phyloP scores from a whole-genome alignment of 2,113 vertebrate genomes.

The Edolisoma coerulescens region DNA sequence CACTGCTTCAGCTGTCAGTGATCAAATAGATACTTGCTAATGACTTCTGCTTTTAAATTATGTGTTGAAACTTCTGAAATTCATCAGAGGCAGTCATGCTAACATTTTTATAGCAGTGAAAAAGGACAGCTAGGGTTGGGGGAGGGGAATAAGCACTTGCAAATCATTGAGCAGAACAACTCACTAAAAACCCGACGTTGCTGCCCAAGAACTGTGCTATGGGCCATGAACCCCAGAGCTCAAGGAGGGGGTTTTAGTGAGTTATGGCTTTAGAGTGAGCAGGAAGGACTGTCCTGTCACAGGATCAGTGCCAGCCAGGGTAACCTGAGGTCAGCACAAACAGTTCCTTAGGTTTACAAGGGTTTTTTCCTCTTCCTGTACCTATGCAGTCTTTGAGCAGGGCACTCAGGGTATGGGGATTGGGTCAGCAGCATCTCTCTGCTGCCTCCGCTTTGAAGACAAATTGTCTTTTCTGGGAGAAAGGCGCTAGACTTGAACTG shows the following conservation, averaged over 20 bases:
- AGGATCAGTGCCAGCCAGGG: background rate
- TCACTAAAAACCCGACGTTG: accelerated
- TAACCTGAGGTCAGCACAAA: background rate
- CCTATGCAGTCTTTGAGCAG: background rate
- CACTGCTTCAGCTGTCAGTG: constrained; percentile 10
- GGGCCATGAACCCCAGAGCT: background rate
- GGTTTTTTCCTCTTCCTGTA: background rate
- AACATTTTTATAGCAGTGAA: background rate
- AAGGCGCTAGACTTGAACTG: background rate
- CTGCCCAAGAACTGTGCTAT: background rate
- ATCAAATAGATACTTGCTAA: constrained; percentile 13
- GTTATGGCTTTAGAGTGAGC: background rate
- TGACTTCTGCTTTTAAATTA: background rate
- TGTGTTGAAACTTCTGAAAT: constrained; percentile 6
- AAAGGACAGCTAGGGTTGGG: background rate
- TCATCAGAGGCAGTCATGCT: background rate
- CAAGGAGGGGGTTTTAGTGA: background rate
- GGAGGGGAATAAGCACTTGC: background rate
- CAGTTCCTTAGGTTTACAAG: background rate
- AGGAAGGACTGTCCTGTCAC: background rate
- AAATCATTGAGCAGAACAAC: background rate
- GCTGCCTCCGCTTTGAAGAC: background rate
- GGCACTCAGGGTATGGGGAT: background rate
- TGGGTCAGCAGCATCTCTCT: background rate
- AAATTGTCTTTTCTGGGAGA: background rate